Conservation (phyloP, 2,797 vertebrate genomes). For the Eidolon dupreanum region DNA sequence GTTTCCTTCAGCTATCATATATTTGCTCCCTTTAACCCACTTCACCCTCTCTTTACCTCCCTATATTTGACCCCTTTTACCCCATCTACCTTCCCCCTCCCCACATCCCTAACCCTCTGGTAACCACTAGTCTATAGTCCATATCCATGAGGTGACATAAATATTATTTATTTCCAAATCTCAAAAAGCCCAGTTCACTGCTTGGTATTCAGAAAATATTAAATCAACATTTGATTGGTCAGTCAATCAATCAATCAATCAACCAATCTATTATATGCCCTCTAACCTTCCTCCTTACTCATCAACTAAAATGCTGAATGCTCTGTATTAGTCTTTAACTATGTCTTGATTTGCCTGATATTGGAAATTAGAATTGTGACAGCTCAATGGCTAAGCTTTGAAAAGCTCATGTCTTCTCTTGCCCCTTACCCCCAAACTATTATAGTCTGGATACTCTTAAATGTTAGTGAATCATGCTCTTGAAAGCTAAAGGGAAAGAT, state of each 20-base stretch:
- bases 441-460: background rate
- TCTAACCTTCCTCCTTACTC: background rate
- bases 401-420: background rate
- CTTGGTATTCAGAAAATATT: constrained; percentile 13
- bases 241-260: background rate
- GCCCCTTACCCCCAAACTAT: background rate
- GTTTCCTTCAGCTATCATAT: no score
- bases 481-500: constrained; percentile 28
- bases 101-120: no score
- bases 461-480: background rate
- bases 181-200: constrained; percentile 15
- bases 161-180: background rate
- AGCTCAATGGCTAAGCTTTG: background rate
- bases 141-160: no score
- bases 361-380: background rate
- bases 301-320: background rate
- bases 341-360: background rate
- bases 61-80: no score
- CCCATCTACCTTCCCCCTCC: no score
- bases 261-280: background rate
- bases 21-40: no score
- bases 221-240: background rate
- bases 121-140: no score
- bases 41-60: no score
- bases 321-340: background rate